Percentiles rank a stretch among this genome's conserved stretches.
These are phyloP conservation scores for Buteo buteo DNA, from an alignment of 2,113 vertebrate genomes.

Conservation along the genomic window DNA sequence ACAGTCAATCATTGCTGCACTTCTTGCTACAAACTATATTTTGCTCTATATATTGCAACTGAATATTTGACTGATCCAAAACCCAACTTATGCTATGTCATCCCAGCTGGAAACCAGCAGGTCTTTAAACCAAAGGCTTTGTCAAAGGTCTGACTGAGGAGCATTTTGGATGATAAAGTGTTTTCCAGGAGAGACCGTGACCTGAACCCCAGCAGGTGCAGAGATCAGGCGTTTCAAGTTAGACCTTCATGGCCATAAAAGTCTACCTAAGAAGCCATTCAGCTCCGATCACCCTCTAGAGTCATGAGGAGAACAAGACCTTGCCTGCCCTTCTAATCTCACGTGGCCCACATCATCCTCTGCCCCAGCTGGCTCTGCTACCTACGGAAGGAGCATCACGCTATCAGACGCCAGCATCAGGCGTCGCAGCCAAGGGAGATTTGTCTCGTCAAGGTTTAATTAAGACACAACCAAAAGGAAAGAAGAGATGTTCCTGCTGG, in stretches of 20 bases:
- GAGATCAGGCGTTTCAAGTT: neutral
- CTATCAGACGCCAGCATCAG: neutral
- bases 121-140: neutral
- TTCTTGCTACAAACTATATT: neutral
- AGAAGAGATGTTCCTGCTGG: neutral
- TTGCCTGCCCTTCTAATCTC: neutral
- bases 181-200: neutral
- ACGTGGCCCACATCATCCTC: neutral
- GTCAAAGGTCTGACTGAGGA: neutral
- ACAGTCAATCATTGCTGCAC: neutral
- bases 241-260: neutral
- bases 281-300: neutral
- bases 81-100: neutral
- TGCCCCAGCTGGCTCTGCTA: neutral
- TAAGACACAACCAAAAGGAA: neutral
- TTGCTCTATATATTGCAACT: neutral
- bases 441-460: neutral
- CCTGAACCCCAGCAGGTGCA: neutral
- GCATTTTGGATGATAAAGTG: neutral
- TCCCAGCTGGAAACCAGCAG: neutral
- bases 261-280: neutral
- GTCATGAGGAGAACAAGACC: neutral
- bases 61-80: neutral
- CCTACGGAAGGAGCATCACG: neutral
- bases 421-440: fast-evolving